Evolutionary conservation across 2,888 invertebrate genomes (phyloP).

Genomic region (Eupithecia dodoneata): DNA sequence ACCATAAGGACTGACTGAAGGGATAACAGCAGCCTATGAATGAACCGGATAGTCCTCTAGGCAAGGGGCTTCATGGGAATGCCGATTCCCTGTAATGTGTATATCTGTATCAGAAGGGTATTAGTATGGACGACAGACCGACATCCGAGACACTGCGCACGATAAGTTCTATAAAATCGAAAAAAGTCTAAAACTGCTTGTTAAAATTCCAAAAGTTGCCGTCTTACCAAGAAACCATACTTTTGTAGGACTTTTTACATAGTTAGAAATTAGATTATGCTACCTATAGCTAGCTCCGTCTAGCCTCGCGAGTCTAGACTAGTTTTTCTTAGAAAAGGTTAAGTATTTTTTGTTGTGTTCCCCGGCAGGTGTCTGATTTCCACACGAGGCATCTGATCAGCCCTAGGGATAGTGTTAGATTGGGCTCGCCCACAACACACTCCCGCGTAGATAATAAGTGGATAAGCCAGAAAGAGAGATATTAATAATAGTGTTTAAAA

Average conservation of each 20-base stretch:
- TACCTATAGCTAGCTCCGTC: constrained; percentile 7
- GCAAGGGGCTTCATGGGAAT: no score
- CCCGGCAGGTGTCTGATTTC: background rate
- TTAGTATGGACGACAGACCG: background rate
- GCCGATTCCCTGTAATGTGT: no score
- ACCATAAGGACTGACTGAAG: no score
- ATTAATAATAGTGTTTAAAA: background rate
- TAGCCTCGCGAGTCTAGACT: constrained; percentile 22
- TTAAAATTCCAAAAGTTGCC: background rate
- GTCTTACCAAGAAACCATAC: background rate
- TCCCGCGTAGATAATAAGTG: background rate
- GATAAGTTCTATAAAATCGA: background rate
- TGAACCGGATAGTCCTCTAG: no score
- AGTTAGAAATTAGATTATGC: constrained; percentile 10
- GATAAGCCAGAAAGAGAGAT: background rate
- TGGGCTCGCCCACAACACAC: background rate
- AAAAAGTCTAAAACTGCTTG: background rate
- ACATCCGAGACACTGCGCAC: background rate
- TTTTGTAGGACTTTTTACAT: constrained; percentile 10
- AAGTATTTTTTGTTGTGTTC: background rate
- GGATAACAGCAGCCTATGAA: background rate
- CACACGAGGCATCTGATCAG: background rate
- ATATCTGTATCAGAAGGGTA: background rate
- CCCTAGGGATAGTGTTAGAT: background rate
- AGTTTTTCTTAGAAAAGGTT: constrained; percentile 15